Evolutionary conservation across 2,797 vertebrate species (phyloP).

Genomic region (Chelonia mydas): DNA sequence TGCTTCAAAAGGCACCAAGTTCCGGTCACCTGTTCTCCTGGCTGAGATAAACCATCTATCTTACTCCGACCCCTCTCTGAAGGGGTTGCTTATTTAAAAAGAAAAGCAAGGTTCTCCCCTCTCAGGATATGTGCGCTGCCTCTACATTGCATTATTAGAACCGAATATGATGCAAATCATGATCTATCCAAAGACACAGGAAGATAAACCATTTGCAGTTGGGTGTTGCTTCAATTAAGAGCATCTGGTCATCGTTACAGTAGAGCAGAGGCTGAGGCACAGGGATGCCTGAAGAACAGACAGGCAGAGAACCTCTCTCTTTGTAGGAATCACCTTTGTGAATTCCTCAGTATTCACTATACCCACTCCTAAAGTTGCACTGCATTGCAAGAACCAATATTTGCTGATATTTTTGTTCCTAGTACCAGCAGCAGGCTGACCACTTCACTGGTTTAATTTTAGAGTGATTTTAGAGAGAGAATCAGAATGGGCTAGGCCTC

Average conservation of each 20-base stretch:
- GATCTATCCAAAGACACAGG: not conserved
- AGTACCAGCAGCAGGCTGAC: not conserved
- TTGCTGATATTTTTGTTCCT: not conserved
- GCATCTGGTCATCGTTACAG: not conserved
- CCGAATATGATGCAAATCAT: not conserved
- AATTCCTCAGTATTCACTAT: not conserved
- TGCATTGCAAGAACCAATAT: not conserved
- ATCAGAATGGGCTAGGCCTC: not conserved
- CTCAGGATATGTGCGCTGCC: not conserved
- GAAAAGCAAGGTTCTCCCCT: not conserved
- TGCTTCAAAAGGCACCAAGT: not conserved
- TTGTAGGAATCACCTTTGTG: not conserved
- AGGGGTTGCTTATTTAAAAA: not conserved
- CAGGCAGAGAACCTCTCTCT: not conserved
- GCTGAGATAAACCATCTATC: not conserved
- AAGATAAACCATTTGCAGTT: not conserved
- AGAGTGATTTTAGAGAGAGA: slow-evolving; percentile 3
- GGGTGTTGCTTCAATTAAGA: not conserved
- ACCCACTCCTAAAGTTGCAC: not conserved
- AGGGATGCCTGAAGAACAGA: not conserved
- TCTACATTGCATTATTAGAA: not conserved
- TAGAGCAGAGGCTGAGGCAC: not conserved
- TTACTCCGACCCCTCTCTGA: not conserved
- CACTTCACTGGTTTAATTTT: slow-evolving; percentile 16
- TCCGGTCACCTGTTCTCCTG: not conserved